Conservation (phyloP, 2,888 invertebrate genomes). For the Synanthedon tipuliformis region DNA sequence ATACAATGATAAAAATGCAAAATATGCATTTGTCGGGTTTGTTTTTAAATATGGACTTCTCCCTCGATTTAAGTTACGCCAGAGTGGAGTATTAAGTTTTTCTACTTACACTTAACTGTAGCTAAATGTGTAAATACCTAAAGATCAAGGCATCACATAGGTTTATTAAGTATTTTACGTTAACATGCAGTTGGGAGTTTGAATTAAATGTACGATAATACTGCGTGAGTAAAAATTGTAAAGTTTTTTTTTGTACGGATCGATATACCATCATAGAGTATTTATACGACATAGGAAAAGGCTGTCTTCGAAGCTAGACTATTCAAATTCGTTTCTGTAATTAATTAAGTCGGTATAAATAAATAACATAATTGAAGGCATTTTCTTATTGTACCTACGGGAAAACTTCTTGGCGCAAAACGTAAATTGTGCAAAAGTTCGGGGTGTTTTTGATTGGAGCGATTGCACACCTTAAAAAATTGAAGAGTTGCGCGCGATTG, state of each 20-base stretch:
- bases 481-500: too few relatives aligned
- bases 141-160: slow-evolving; percentile 33
- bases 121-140: slow-evolving; percentile 53
- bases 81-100: slow-evolving; percentile 40
- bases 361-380: too few relatives aligned
- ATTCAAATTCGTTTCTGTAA: neutral
- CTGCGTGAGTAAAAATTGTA: neutral
- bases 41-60: slow-evolving; percentile 7
- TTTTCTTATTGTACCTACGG: too few relatives aligned
- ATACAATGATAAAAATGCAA: slow-evolving; percentile 33
- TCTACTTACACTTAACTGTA: slow-evolving; percentile 27
- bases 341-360: too few relatives aligned
- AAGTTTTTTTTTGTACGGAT: neutral
- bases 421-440: too few relatives aligned
- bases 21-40: slow-evolving; percentile 29
- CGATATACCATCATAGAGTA: neutral
- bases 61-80: slow-evolving; percentile 35
- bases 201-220: neutral
- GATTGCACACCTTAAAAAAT: too few relatives aligned
- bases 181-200: neutral
- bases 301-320: neutral
- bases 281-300: neutral
- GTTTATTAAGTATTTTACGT: too few relatives aligned
- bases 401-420: too few relatives aligned
- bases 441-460: too few relatives aligned